Evolutionary conservation across 2,113 vertebrate genomes (phyloP).

Genomic region (Australoheros scitulus): DNA sequence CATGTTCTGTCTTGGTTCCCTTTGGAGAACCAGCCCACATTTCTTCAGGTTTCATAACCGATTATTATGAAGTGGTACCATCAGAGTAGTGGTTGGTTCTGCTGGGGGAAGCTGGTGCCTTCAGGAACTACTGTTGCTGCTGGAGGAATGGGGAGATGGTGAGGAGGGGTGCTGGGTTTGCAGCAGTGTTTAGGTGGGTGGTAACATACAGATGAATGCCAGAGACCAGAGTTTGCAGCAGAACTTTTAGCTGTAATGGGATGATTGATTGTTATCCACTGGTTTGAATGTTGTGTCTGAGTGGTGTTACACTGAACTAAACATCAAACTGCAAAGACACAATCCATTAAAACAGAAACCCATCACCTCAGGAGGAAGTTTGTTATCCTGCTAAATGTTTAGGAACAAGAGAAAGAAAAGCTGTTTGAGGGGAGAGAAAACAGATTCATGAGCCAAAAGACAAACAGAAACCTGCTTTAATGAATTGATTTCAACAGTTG

Average conservation of each 20-base stretch:
- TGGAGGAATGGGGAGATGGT: too few relatives aligned
- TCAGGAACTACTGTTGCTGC: neutral
- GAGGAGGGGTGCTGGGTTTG: neutral
- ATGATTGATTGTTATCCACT: neutral
- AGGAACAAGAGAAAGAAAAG: rapidly evolving
- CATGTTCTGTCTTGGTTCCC: neutral
- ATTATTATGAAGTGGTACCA: neutral
- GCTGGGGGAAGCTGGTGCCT: neutral
- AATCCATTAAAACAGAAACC: neutral
- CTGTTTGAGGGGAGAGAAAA: rapidly evolving
- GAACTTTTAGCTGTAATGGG: neutral
- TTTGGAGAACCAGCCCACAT: neutral
- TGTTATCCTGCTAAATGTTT: neutral
- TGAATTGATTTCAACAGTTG: neutral
- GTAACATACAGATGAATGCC: neutral
- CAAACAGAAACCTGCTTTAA: neutral
- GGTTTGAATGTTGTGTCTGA: neutral
- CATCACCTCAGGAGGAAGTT: neutral
- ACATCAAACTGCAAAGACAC: neutral
- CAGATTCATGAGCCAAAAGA: neutral
- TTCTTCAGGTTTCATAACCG: neutral
- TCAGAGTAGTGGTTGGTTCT: neutral
- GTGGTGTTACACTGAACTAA: rapidly evolving
- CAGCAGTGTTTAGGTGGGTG: neutral
- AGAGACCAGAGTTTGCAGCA: neutral